These are phyloP conservation scores for Chionodraco myersi DNA, from an alignment of 2,113 vertebrate genomes.

Conservation along the genomic window DNA sequence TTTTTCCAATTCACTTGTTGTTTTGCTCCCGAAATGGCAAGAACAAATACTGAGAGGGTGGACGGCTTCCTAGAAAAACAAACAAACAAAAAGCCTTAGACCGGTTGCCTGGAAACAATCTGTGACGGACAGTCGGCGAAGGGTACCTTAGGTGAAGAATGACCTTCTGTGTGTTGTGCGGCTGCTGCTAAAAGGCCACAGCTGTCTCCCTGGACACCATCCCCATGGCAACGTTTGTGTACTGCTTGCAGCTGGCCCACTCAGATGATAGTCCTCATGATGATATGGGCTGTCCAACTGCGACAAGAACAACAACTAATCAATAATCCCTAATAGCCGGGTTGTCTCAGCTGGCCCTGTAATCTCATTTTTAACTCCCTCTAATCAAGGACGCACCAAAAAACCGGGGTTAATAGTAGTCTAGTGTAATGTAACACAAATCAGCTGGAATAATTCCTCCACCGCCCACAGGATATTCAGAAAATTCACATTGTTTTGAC, in stretches of 20 bases:
- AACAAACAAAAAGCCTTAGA: slow-evolving; percentile 29
- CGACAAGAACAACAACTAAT: slow-evolving; percentile 37
- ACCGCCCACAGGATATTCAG: slow-evolving; percentile 23
- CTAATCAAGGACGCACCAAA: slow-evolving; percentile 47
- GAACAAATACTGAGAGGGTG: background rate
- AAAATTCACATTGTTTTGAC: slow-evolving; percentile 45
- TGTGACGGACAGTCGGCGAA: slow-evolving; percentile 72
- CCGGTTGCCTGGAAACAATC: slow-evolving; percentile 78
- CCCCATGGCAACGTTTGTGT: slow-evolving; percentile 74
- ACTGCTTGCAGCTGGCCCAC: slow-evolving; percentile 52
- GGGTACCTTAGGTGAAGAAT: slow-evolving; percentile 76
- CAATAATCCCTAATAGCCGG: slow-evolving; percentile 66
- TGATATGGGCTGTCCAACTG: slow-evolving; percentile 54
- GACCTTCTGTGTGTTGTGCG: slow-evolving; percentile 79
- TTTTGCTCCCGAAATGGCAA: slow-evolving; percentile 28
- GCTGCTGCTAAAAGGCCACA: slow-evolving; percentile 75
- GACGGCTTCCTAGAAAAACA: slow-evolving; percentile 4
- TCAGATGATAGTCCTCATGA: slow-evolving; percentile 59
- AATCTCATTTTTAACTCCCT: slow-evolving; percentile 53
- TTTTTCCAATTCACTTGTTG: slow-evolving; percentile 10
- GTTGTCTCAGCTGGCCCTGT: slow-evolving; percentile 62
- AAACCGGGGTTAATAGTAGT: slow-evolving; percentile 44
- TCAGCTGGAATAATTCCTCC: slow-evolving; percentile 29
- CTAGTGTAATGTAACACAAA: slow-evolving; percentile 27
- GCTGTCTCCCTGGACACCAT: slow-evolving; percentile 74